Percentiles rank a stretch among this genome's conserved stretches.
Conservation (phyloP, 2,888 invertebrate genomes). For the Apocheima hispidaria region DNA sequence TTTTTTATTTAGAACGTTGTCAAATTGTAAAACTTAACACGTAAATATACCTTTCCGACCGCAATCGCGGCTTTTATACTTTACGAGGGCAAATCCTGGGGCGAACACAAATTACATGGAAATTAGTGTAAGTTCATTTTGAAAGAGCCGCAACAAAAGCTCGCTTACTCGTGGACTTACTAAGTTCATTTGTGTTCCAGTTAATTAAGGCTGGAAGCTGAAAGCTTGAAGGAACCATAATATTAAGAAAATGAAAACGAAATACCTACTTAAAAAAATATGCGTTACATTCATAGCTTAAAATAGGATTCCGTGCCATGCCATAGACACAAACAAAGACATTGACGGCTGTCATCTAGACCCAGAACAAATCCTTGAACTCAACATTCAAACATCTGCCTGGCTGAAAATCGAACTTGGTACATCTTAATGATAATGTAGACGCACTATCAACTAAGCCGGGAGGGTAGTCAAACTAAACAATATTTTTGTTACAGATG, state of each 20-base stretch:
- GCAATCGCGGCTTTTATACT: constrained; percentile 65
- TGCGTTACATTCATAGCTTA: no score
- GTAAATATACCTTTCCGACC: constrained; percentile 30
- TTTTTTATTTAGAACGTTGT: background rate
- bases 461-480: no score
- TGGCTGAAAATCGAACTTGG: no score
- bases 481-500: constrained; percentile 75
- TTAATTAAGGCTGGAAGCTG: constrained; percentile 34
- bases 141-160: constrained; percentile 55
- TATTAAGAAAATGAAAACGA: background rate
- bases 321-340: no score
- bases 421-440: no score
- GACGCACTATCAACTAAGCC: no score
- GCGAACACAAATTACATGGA: constrained; percentile 74
- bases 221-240: constrained; percentile 26
- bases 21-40: constrained; percentile 20
- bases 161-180: constrained; percentile 44
- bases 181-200: constrained; percentile 53
- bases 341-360: no score
- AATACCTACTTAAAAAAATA: no score
- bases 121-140: constrained; percentile 69
- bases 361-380: no score
- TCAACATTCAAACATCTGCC: no score
- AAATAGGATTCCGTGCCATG: no score
- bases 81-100: constrained; percentile 60